These are phyloP conservation scores for Diogma glabrata DNA, from an alignment of 2,888 invertebrate genomes.

Conservation along the genomic window DNA sequence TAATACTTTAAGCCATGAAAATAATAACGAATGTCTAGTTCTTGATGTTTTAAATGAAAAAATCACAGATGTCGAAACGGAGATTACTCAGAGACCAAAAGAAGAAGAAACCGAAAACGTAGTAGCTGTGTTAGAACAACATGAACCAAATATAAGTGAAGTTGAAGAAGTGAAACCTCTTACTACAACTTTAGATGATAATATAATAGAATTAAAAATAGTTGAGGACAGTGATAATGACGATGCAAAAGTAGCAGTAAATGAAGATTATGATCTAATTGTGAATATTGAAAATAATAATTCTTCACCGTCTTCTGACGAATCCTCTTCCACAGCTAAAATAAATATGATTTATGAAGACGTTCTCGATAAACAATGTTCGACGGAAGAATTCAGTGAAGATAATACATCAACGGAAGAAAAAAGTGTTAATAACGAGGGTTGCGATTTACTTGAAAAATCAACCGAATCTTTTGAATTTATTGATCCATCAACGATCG, in stretches of 20 bases:
- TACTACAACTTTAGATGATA: not conserved
- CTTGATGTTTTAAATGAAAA: too few relatives aligned
- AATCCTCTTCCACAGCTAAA: too few relatives aligned
- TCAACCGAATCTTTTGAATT: slow-evolving; percentile 9
- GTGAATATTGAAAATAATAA: slow-evolving; percentile 6
- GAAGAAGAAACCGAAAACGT: too few relatives aligned
- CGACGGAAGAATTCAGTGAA: not conserved
- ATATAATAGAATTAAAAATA: slow-evolving; percentile 11
- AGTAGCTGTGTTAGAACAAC: slow-evolving; percentile 20
- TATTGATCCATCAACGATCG: slow-evolving; percentile 4
- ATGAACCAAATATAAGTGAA: slow-evolving; percentile 22
- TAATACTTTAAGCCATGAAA: not conserved
- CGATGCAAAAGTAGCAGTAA: not conserved
- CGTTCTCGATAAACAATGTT: too few relatives aligned
- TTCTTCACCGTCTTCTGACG: too few relatives aligned
- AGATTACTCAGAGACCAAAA: too few relatives aligned
- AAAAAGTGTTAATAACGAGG: not conserved
- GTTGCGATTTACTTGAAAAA: not conserved
- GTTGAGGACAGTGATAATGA: slow-evolving; percentile 11
- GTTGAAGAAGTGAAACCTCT: slow-evolving; percentile 14
- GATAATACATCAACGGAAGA: not conserved
- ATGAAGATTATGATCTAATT: slow-evolving; percentile 7
- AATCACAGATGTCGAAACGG: too few relatives aligned
- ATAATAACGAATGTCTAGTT: too few relatives aligned
- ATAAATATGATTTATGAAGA: too few relatives aligned